Evolutionary conservation across 2,888 invertebrate genomes (phyloP).

Genomic region (Leptarthrus brevirostris): DNA sequence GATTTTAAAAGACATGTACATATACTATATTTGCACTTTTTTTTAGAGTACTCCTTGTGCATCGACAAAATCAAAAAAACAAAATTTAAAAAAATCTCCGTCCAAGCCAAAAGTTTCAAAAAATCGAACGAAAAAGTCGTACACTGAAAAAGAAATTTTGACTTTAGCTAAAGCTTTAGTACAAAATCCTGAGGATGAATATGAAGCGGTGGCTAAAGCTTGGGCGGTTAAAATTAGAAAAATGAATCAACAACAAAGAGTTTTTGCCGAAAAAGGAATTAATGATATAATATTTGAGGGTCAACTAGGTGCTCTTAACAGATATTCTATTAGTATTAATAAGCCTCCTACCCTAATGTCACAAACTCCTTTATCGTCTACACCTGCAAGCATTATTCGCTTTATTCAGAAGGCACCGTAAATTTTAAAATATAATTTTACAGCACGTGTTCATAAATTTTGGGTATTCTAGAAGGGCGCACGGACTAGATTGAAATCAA

Average conservation of each 20-base stretch:
- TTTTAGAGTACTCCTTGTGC: no score
- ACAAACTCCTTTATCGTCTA: neutral
- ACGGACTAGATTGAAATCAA: no score
- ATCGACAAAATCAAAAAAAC: no score
- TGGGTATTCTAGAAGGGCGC: no score
- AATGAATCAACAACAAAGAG: conserved; percentile 66
- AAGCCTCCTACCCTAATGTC: neutral
- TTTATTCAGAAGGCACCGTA: no score
- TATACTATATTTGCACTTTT: no score
- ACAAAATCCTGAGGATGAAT: conserved; percentile 61
- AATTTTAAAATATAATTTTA: no score
- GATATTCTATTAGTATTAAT: conserved; percentile 61
- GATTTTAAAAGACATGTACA: no score
- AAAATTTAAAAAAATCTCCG: conserved; percentile 21
- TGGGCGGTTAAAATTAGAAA: conserved; percentile 67
- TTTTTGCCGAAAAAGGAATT: conserved; percentile 67
- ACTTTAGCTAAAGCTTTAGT: conserved; percentile 17
- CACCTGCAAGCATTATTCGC: neutral
- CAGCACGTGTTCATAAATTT: no score
- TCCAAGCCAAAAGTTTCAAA: neutral
- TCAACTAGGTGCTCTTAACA: conserved; percentile 66
- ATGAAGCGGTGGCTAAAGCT: conserved; percentile 65
- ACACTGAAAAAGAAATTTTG: conserved; percentile 31
- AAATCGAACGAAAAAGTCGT: conserved; percentile 7
- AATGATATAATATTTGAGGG: conserved; percentile 68